Evolutionary conservation across 2,113 vertebrate species (phyloP).

Genomic region (Onychorhynchus coronatus): DNA sequence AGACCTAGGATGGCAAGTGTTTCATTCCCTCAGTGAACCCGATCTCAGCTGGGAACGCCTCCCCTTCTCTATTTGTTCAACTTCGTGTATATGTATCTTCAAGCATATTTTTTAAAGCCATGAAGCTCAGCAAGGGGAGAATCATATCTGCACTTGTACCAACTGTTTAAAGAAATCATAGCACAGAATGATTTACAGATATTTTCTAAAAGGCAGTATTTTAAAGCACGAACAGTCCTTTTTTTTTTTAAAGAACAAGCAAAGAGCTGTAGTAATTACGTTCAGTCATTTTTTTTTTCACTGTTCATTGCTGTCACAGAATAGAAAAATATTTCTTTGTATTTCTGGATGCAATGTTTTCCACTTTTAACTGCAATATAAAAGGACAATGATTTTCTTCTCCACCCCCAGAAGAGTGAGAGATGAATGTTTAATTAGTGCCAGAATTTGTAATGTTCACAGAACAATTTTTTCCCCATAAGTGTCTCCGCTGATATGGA

Average conservation of each 20-base stretch:
- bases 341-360: constrained; percentile 59
- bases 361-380: constrained; percentile 49
- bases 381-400: constrained; percentile 56
- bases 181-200: background rate
- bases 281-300: constrained; percentile 54
- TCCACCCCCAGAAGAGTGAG: constrained; percentile 32
- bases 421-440: constrained; percentile 62
- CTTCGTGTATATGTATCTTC: accelerated
- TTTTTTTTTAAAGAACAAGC: background rate
- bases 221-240: background rate
- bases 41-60: background rate
- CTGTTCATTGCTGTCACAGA: constrained; percentile 24
- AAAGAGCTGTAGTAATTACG: constrained; percentile 49
- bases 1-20: background rate
- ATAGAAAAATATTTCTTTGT: constrained; percentile 54
- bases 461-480: constrained; percentile 47
- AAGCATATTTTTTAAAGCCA: background rate
- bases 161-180: background rate
- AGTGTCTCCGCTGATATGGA: constrained; percentile 9
- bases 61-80: background rate
- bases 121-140: background rate
- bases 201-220: background rate
- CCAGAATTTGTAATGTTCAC: constrained; percentile 48
- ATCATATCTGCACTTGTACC: background rate
- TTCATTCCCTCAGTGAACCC: background rate